These are phyloP conservation scores for Sander vitreus DNA, from an alignment of 2,113 vertebrate genomes.

Conservation along the genomic window DNA sequence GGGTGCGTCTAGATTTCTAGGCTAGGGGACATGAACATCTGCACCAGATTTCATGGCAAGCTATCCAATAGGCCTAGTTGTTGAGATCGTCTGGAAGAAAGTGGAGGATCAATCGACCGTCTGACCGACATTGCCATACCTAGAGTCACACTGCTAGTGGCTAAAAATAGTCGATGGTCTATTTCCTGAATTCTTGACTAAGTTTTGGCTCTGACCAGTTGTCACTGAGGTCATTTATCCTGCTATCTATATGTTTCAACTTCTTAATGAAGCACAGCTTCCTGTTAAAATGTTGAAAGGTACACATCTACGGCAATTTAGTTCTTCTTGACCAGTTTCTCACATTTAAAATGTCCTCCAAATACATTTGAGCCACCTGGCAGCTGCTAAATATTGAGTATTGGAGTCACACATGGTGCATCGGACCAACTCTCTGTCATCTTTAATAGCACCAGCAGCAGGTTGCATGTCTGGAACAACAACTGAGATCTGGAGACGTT, in stretches of 20 bases:
- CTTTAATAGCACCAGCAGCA: conserved; percentile 57
- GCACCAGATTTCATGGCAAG: neutral
- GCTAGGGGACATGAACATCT: neutral
- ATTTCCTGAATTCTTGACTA: conserved; percentile 17
- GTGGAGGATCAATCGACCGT: neutral
- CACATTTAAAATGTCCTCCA: conserved; percentile 44
- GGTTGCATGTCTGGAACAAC: conserved; percentile 62
- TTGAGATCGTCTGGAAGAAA: neutral
- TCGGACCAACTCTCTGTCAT: conserved; percentile 39
- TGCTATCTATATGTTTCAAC: conserved; percentile 44
- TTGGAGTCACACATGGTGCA: conserved; percentile 36
- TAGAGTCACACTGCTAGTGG: neutral
- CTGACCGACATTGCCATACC: neutral
- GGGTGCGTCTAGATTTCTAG: too few species aligned
- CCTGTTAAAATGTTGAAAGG: conserved; percentile 30
- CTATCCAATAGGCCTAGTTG: conserved; percentile 1
- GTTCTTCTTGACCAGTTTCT: conserved; percentile 32
- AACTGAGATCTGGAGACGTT: conserved; percentile 76
- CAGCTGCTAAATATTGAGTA: conserved; percentile 30
- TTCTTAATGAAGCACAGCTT: conserved; percentile 8
- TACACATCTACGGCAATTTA: conserved; percentile 47
- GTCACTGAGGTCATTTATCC: conserved; percentile 10
- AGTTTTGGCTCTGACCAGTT: neutral
- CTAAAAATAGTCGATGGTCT: neutral
- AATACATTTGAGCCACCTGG: conserved; percentile 51